Evolutionary conservation across 2,888 invertebrate species (phyloP).

Genomic region (Ophion ventricosus): DNA sequence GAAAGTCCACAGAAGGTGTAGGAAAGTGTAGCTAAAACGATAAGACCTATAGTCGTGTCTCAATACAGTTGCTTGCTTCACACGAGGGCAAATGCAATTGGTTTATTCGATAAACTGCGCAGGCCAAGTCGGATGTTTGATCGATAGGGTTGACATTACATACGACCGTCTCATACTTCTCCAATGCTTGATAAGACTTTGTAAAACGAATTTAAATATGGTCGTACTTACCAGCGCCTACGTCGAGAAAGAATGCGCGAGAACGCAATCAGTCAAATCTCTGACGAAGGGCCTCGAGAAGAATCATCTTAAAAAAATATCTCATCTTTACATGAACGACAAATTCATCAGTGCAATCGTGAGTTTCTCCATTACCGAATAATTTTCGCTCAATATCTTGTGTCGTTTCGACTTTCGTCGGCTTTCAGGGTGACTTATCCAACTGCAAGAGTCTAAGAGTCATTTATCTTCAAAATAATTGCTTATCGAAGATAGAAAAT

Average conservation of each 20-base stretch:
- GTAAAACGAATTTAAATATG: conserved; percentile 68
- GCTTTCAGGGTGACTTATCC: conserved; percentile 79
- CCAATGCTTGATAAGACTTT: conserved; percentile 11
- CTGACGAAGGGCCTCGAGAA: conserved; percentile 74
- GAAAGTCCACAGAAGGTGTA: no score
- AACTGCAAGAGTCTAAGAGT: conserved; percentile 85
- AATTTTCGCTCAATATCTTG: conserved; percentile 1
- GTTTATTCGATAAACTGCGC: conserved; percentile 40
- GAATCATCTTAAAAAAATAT: conserved; percentile 76
- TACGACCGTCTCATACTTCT: conserved; percentile 34
- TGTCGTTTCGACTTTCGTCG: background rate
- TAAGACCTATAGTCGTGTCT: no score
- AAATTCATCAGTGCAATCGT: conserved; percentile 86
- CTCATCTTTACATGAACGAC: conserved; percentile 86
- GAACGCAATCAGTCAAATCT: conserved; percentile 74
- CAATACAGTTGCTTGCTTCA: background rate
- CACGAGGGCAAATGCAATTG: background rate
- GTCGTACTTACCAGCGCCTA: conserved; percentile 76
- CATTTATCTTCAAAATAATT: conserved; percentile 92
- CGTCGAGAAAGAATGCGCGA: conserved; percentile 75
- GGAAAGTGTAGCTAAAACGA: no score
- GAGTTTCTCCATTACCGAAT: conserved; percentile 76
- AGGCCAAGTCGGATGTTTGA: conserved; percentile 50
- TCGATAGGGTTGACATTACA: conserved; percentile 57
- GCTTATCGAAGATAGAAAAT: conserved; percentile 90